These are phyloP conservation scores for Epiperipatus broadwayi DNA, from an alignment of 2,888 invertebrate genomes.

Conservation along the genomic window DNA sequence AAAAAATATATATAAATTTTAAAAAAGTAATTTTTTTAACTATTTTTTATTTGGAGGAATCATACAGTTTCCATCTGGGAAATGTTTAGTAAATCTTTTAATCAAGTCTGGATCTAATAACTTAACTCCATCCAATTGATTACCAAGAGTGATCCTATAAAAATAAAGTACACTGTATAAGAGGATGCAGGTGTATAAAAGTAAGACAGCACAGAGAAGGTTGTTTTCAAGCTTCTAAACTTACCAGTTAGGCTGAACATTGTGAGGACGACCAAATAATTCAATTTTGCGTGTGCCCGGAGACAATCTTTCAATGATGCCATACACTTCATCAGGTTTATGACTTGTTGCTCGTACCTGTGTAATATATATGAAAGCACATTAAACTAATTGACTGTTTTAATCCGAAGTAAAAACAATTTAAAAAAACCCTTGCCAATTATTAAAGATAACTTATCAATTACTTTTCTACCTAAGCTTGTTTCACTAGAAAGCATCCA, in stretches of 20 bases:
- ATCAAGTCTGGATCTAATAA: constrained; percentile 79
- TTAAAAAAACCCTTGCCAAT: too few species aligned
- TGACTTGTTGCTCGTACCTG: constrained; percentile 91
- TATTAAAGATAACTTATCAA: too few species aligned
- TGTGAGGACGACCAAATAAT: constrained; percentile 86
- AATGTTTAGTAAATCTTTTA: constrained; percentile 64
- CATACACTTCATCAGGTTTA: constrained; percentile 96
- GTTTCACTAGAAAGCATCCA: too few species aligned
- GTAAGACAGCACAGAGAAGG: not conserved
- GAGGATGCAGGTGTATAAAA: not conserved
- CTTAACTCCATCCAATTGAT: constrained; percentile 85
- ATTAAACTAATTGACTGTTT: too few species aligned
- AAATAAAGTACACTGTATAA: not conserved
- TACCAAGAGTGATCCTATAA: constrained; percentile 56
- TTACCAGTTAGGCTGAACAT: constrained; percentile 91
- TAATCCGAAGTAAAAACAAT: too few species aligned
- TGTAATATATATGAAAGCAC: constrained; percentile 20
- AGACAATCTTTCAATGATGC: constrained; percentile 83
- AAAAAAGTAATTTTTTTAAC: too few species aligned
- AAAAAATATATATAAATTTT: too few species aligned
- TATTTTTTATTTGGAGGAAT: too few species aligned
- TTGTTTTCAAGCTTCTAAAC: constrained; percentile 1
- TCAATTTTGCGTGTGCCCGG: constrained; percentile 94
- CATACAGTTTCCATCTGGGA: constrained; percentile 53
- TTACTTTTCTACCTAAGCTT: too few species aligned